Percentiles rank a stretch among this genome's conserved stretches.
Conservation (phyloP, 2,888 invertebrate species). For the Plagodis dolabraria region DNA sequence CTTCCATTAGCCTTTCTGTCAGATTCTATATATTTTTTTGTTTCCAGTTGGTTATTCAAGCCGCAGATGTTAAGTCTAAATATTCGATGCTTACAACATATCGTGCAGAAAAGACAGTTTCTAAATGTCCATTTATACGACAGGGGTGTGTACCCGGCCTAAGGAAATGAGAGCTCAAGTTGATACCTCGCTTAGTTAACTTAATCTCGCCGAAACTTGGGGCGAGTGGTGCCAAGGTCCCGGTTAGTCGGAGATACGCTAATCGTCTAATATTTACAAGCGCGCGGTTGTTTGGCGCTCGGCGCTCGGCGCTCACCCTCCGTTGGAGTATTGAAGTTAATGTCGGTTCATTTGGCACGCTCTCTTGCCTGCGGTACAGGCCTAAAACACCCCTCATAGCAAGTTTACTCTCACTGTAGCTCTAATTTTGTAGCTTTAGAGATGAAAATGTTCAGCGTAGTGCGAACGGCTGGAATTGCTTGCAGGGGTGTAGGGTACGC, state of each 20-base stretch:
- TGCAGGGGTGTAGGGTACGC: constrained; percentile 5
- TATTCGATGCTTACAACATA: neutral
- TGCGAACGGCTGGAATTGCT: neutral
- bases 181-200: constrained; percentile 1
- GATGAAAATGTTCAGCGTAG: constrained; percentile 1
- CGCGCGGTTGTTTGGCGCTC: constrained; percentile 13
- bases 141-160: neutral
- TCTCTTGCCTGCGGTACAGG: constrained; percentile 23
- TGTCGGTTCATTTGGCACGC: constrained; percentile 57
- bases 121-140: neutral
- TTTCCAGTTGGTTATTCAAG: too few species aligned
- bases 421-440: constrained; percentile 11
- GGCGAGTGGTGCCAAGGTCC: constrained; percentile 7
- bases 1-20: too few species aligned
- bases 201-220: neutral
- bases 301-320: constrained; percentile 21
- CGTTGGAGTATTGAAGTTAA: constrained; percentile 46
- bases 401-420: constrained; percentile 8
- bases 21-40: too few species aligned
- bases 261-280: constrained; percentile 33
- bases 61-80: too few species aligned
- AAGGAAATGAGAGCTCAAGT: constrained; percentile 3
- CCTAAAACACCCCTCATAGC: constrained; percentile 15
- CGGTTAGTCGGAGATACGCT: constrained; percentile 25
- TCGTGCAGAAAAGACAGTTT: neutral